Evolutionary conservation across 2,797 vertebrate species (phyloP), one percentile per base, ranked within the genome.

Genomic region (Diplodus puntazzo): DNA sequence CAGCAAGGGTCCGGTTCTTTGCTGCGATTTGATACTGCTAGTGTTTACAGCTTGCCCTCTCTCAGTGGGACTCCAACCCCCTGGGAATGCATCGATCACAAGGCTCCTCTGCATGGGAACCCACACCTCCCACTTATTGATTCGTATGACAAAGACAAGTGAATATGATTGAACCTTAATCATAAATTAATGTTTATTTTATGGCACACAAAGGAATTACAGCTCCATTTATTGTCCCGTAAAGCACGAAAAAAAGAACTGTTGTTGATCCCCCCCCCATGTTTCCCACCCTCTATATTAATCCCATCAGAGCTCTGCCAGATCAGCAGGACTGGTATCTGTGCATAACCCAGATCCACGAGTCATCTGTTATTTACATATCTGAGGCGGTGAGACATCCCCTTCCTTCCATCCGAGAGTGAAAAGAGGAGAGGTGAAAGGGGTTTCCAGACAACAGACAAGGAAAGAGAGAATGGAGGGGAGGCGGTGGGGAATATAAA

Each of bases 21-120:
- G 63, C 75, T 80, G 89, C 42, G 83, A 92, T 82, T 54, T 61
- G 85, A 92, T 86, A 89, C 86, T 27, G 53, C 27, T 46, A 50
- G 86, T 89, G 88, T 89, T 89, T 79, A 92, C 66, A 34, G 76
- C 76, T 64, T 84, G 87, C 69, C 82, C 88, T 82, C 75, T 84
- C 76, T 55, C 60, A n/a, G 54, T 11, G 0, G 72, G 61, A 16
- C 73, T 50, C 55, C 50, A 5, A 23, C 59, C 71, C 20, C 8
- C 30, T 16, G 50, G 54, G 81, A 79, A 81, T 48, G 60, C 76
- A 52, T 76, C 5, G 13, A 62, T 80, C 82, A 77, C 62, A 67
- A 48, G 76, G 77, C 66, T 75, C 55, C 27, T 39, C 50, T 60
- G 49, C 42, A 64, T 20, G 69, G 45, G 12, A 62, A 64, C 63